Conservation (phyloP, 2,113 vertebrate genomes). For the Crypturellus undulatus region DNA sequence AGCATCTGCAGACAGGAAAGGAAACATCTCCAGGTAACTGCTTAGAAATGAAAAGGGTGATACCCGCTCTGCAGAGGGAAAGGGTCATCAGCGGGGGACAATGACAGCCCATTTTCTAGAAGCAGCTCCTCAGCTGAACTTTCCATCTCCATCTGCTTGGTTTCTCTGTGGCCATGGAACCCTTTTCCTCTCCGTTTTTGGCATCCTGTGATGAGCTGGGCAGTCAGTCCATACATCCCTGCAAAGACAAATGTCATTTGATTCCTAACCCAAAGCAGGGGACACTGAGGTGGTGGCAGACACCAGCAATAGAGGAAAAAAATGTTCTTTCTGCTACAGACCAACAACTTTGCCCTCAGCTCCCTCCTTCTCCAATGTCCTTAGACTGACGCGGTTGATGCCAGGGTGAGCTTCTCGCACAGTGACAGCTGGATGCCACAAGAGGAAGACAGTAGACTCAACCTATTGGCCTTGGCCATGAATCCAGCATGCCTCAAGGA, state of each 20-base stretch:
- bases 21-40: background rate
- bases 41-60: background rate
- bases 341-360: background rate
- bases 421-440: background rate
- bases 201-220: background rate
- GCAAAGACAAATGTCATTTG: background rate
- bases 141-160: background rate
- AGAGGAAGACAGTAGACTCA: background rate
- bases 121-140: background rate
- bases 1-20: background rate
- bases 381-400: background rate
- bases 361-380: background rate
- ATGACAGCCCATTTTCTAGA: background rate
- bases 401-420: fast-evolving
- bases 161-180: fast-evolving
- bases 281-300: background rate
- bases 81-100: background rate
- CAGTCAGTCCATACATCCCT: fast-evolving
- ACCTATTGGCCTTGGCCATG: background rate
- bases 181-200: background rate
- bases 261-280: background rate
- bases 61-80: background rate
- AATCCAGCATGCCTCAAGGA: background rate
- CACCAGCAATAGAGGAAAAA: background rate
- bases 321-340: background rate